phyloP scores from a whole-genome alignment of 2,113 vertebrate genomes.

The Mungos mungo region DNA sequence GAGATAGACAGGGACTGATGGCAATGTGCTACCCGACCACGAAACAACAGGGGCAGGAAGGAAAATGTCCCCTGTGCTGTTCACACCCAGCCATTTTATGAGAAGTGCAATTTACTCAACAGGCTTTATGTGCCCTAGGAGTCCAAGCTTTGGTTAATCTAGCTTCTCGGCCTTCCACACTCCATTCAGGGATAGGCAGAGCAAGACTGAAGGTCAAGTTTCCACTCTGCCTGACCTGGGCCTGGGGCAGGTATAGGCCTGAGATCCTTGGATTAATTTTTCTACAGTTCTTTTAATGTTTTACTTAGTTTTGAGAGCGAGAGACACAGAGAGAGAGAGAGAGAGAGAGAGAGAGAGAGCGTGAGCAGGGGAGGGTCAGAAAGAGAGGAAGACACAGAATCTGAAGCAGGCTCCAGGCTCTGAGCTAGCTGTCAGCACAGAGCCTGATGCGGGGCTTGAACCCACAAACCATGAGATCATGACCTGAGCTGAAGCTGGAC shows the following conservation, averaged over 20 bases:
- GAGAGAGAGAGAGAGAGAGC: too few relatives aligned
- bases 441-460: too few relatives aligned
- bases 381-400: too few relatives aligned
- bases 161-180: not conserved
- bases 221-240: not conserved
- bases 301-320: too few relatives aligned
- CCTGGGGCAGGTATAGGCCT: not conserved
- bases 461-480: too few relatives aligned
- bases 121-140: not conserved
- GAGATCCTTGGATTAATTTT: not conserved
- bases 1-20: not conserved
- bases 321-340: too few relatives aligned
- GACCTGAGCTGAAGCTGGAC: too few relatives aligned
- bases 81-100: not conserved
- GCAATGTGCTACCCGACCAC: not conserved
- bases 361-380: too few relatives aligned
- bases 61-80: not conserved
- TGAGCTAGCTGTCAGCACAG: too few relatives aligned
- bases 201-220: not conserved
- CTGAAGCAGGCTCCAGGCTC: too few relatives aligned
- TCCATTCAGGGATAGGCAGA: not conserved
- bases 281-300: not conserved
- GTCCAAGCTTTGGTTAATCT: not conserved
- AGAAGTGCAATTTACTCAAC: not conserved
- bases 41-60: too few relatives aligned